A percentile compares a stretch with the other conserved stretches of the same genome.
phyloP scores from a whole-genome alignment of 2,113 vertebrate genomes.

The Podocnemis expansa region DNA sequence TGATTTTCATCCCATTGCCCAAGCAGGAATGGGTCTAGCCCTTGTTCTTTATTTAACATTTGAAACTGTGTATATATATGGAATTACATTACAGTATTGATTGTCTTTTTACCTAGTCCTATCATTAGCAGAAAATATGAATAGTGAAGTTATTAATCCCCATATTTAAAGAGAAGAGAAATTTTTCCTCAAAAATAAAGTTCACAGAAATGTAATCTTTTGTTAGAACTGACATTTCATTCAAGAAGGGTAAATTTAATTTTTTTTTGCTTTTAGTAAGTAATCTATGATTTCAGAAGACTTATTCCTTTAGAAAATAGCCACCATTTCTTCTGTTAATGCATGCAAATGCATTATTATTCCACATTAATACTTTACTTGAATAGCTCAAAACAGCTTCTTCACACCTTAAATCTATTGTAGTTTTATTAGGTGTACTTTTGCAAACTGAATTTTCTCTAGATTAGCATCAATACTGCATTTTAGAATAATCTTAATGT shows the following conservation, averaged over 20 bases:
- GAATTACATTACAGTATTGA: not conserved
- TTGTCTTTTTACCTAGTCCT: not conserved
- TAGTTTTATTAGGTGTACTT: not conserved
- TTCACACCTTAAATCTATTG: not conserved
- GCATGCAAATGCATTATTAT: not conserved
- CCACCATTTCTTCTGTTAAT: not conserved
- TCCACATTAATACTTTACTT: not conserved
- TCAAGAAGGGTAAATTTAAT: not conserved
- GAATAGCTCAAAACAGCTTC: not conserved
- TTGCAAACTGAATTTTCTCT: not conserved
- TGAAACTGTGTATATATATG: not conserved
- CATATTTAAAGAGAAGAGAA: not conserved
- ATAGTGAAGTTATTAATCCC: not conserved
- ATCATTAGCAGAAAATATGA: not conserved
- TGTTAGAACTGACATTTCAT: not conserved
- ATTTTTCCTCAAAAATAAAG: not conserved
- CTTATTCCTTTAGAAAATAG: not conserved
- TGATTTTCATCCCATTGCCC: not conserved
- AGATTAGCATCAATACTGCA: not conserved
- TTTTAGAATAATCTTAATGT: not conserved
- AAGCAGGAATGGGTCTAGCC: not conserved
- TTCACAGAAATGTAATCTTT: not conserved
- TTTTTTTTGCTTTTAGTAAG: not conserved
- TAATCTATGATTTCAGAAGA: not conserved
- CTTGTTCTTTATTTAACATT: not conserved